phyloP scores from a whole-genome alignment of 2,113 vertebrate genomes.

The Neogobius melanostomus region DNA sequence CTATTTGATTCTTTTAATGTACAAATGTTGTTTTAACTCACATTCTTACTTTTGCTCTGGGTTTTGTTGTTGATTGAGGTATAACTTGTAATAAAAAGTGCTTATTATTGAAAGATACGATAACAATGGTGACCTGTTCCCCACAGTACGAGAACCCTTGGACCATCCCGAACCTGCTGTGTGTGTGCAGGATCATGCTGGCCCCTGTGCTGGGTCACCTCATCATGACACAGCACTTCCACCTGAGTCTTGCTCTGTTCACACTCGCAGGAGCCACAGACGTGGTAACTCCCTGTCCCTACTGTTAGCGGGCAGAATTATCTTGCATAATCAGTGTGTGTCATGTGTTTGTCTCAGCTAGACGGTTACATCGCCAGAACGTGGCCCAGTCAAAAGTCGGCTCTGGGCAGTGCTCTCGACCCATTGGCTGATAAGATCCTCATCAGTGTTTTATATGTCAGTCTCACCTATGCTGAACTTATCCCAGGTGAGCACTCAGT shows the following conservation, averaged over 20 bases:
- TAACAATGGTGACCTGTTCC: neutral
- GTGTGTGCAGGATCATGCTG: slow-evolving; percentile 89
- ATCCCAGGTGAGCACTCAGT: slow-evolving; percentile 87
- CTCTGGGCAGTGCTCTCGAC: slow-evolving; percentile 94
- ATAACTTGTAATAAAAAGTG: too few relatives aligned
- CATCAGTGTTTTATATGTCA: slow-evolving; percentile 93
- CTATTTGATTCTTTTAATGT: too few relatives aligned
- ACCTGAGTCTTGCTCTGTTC: slow-evolving; percentile 88
- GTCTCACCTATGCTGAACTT: slow-evolving; percentile 90
- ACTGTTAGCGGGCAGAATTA: too few relatives aligned
- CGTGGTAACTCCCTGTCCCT: slow-evolving; percentile 75
- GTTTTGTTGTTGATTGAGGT: too few relatives aligned
- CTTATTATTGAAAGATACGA: too few relatives aligned
- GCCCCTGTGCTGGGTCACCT: slow-evolving; percentile 91
- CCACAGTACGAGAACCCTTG: slow-evolving; percentile 96
- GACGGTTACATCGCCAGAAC: slow-evolving; percentile 97
- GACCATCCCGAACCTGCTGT: slow-evolving; percentile 95
- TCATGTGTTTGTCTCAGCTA: slow-evolving; percentile 75
- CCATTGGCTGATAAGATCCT: slow-evolving; percentile 98
- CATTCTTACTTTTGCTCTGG: too few relatives aligned
- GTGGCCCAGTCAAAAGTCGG: slow-evolving; percentile 96
- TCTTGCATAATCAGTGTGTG: neutral
- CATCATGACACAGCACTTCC: slow-evolving; percentile 90
- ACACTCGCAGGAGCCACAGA: slow-evolving; percentile 91
- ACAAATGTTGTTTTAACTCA: too few relatives aligned